Base-by-base conservation (phyloP, 53 echinoderm and acorn worm species). In the Temnopleurus reevesii region DNA sequence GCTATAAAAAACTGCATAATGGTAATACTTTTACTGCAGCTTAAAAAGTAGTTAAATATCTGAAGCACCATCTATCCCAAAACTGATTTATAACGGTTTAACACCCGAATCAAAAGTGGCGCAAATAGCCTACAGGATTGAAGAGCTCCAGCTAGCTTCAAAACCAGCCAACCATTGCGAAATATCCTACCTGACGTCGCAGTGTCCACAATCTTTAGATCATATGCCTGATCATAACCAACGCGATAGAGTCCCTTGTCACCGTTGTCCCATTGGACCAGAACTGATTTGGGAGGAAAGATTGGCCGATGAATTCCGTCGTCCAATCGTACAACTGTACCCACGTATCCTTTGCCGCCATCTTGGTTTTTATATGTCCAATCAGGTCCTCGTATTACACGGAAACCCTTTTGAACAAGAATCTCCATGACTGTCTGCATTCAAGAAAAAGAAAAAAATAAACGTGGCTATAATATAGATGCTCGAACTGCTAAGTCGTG, bases 261-360 rank as follows among this genome's bases (percentile, higher is more conserved):
- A 17, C 94, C 94, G 56, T 81, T 76, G 77, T 94, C 94, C 94
- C 94, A 94, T 79, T 91, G 93, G 35, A 95, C 93, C 35, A 91
- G 86, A 4, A 91, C 91, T 76, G 90, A 90, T 8, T 90, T 86
- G 3, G 81, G 5, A 89, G 31, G 89, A 76, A 25, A 35, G 77
- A 57, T 86, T 90, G 45, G 91, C n/a, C n/a, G n/a, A 86, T 8
- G 81, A 76, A 15, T 77, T 15, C 38, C 12, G 5, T 8, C n/a
- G 5, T 18, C 8, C 29, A 90, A 82, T 31, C 86, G 89, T 0
- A 95, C 86, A 18, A 95, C 87, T 23, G 95, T 95, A 4, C 95
- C 95, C 3, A 91, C 93, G 59, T 95, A 93, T 31, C 95, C 95
- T 76, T 90, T 90, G 0, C 95, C 95, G 38, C 91, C 95, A 77